Percentiles rank a stretch among this genome's conserved stretches.
phyloP scores from a whole-genome alignment of 2,888 invertebrate genomes.

The Xanthorhoe spadicearia region DNA sequence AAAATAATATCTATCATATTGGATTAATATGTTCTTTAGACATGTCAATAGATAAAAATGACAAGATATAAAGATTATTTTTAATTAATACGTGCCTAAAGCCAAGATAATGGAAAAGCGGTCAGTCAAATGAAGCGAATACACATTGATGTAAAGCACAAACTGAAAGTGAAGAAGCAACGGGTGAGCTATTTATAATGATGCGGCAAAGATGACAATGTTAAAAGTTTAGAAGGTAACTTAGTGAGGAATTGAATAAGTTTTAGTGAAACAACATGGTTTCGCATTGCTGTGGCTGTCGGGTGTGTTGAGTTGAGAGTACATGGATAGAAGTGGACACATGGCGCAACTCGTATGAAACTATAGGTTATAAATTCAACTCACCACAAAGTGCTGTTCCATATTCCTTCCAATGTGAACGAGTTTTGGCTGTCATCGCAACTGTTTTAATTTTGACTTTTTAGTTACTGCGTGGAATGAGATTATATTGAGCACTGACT shows the following conservation, averaged over 20 bases:
- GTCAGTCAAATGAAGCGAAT: constrained; percentile 8
- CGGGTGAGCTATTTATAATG: constrained; percentile 40
- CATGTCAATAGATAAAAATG: not conserved
- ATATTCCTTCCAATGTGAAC: constrained; percentile 85
- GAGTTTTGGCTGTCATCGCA: constrained; percentile 82
- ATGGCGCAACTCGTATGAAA: constrained; percentile 57
- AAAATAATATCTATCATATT: not conserved
- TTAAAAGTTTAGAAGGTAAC: constrained; percentile 20
- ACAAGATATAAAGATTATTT: not conserved
- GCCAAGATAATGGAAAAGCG: constrained; percentile 4
- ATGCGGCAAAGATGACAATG: constrained; percentile 36
- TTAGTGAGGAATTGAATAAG: constrained; percentile 5
- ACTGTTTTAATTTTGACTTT: constrained; percentile 64
- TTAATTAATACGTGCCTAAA: constrained; percentile 4
- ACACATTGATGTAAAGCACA: constrained; percentile 6
- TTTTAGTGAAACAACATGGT: constrained; percentile 17
- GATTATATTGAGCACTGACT: constrained; percentile 83
- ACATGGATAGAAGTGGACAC: constrained; percentile 48
- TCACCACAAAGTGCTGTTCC: constrained; percentile 83
- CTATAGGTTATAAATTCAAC: constrained; percentile 76
- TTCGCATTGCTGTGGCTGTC: constrained; percentile 20
- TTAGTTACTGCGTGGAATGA: constrained; percentile 79
- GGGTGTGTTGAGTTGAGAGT: constrained; percentile 20
- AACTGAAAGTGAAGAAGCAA: constrained; percentile 22
- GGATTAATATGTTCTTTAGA: not conserved